Base-by-base conservation (phyloP, 1,140 invertebrate genomes). In the Platorchestia sp. region DNA sequence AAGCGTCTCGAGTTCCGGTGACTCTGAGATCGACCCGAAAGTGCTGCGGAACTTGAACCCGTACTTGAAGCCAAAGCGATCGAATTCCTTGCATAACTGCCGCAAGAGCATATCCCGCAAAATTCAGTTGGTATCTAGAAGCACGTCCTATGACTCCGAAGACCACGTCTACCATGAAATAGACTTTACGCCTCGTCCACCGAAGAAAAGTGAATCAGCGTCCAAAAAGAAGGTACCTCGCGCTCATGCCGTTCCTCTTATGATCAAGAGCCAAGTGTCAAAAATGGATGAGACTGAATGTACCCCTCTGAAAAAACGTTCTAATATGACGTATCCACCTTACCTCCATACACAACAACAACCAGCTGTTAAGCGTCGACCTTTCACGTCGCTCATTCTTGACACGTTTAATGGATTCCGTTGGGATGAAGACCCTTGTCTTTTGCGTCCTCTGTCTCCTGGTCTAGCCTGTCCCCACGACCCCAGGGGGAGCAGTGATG, bases 391-490 rank as follows among this genome's bases (percentile, higher is more conserved):
- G 14, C 91, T 93, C 40, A 45, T 93, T 0, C 44, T 93, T 0
- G 43, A 93, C 40, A 47, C 91, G 0, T 47, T 47, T 14, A 45
- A 22, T 22, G 91, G 91, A 3, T 93, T 45, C 45, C 89, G 96
- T 7, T 96, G 96, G 96, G 96, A 96, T 45, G 96, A 96, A 59
- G 95, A 96, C 87, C 96, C 96, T 16, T 96, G 96, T 91, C 95
- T 96, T 51, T 41, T 95, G 95, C 45, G 95, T 43, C 95, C 95
- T 10, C 95, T 95, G 59, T 96, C 96, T 22, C 96, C 96, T 45
- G 91, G 95, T 16, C 95, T 95, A 19, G 47, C 95, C 5, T 96
- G 95, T 47, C 95, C 96, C 36, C 96, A 95, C 95, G 95, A 51
- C 95, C 95, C 42, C 45, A 95, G 86, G 45, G 44, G n/a, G 47